Percentiles rank a stretch among this genome's conserved stretches.
Evolutionary conservation across 2,888 invertebrate genomes (phyloP).

Genomic region (Eilema depressum): DNA sequence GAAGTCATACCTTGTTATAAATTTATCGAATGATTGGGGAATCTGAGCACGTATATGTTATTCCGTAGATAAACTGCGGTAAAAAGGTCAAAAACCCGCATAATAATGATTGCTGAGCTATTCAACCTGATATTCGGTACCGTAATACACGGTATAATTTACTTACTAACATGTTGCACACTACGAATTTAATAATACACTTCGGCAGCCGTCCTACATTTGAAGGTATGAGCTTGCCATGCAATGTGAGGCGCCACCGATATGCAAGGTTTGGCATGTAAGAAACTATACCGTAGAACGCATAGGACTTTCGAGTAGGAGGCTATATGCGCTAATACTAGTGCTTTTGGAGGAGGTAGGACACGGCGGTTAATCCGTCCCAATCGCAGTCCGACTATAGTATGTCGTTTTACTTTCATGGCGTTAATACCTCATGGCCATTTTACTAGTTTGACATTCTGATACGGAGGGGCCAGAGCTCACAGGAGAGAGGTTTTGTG

Average conservation of each 20-base stretch:
- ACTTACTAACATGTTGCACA: background rate
- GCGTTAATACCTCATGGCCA: no score
- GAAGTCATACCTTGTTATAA: background rate
- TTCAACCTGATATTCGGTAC: background rate
- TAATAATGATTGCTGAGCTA: slow-evolving; percentile 4
- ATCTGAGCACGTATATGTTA: slow-evolving; percentile 1
- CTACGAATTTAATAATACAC: background rate
- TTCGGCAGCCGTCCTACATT: slow-evolving; percentile 1
- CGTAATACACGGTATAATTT: background rate
- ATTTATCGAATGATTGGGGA: background rate
- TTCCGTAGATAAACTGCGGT: background rate
- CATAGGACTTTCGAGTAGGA: background rate
- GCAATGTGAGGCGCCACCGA: background rate
- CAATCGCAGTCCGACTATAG: no score
- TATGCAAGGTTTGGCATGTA: background rate
- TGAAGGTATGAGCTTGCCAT: background rate
- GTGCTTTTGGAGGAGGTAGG: no score
- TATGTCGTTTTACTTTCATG: no score
- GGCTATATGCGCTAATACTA: background rate
- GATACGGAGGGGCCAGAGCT: no score
- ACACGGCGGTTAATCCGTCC: no score
- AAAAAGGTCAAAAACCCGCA: slow-evolving; percentile 4
- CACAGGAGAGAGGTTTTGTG: no score
- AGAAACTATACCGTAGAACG: background rate
- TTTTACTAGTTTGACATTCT: no score